phyloP scores from a whole-genome alignment of 2,113 vertebrate genomes.

The Notechis scutatus region DNA sequence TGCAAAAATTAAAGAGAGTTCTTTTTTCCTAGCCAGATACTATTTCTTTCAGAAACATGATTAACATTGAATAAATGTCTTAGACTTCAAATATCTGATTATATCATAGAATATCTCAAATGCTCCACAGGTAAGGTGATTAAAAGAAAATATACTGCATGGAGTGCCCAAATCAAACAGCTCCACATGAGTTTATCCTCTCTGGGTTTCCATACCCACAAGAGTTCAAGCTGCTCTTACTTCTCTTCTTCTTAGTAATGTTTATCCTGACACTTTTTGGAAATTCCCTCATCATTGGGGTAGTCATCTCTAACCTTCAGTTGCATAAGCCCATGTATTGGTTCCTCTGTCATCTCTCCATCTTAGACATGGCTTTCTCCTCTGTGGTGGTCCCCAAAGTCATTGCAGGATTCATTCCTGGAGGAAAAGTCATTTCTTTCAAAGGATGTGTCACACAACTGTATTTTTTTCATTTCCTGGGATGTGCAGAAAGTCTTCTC shows the following conservation, averaged over 20 bases:
- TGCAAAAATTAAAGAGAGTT: background rate
- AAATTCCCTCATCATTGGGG: background rate
- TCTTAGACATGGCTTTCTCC: constrained; percentile 60
- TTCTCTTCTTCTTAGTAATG: background rate
- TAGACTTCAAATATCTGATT: background rate
- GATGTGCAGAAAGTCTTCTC: constrained; percentile 60
- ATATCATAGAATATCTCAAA: background rate
- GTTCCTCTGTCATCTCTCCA: constrained; percentile 61
- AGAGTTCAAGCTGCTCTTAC: background rate
- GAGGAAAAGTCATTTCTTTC: constrained; percentile 56
- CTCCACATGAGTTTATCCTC: background rate
- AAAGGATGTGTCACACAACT: constrained; percentile 53
- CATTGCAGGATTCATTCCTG: background rate
- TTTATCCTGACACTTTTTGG: background rate
- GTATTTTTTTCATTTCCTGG: constrained; percentile 63
- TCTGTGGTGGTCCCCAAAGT: constrained; percentile 59
- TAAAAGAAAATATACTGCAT: constrained; percentile 2
- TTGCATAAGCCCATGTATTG: constrained; percentile 63
- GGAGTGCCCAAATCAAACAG: constrained; percentile 28
- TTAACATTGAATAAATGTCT: no score
- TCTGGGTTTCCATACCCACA: background rate
- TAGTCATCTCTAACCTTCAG: background rate
- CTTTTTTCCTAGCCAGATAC: no score
- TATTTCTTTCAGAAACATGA: background rate
- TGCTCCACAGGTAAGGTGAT: background rate